Conservation (phyloP, 2,888 invertebrate species). For the Psylliodes chrysocephalus region DNA sequence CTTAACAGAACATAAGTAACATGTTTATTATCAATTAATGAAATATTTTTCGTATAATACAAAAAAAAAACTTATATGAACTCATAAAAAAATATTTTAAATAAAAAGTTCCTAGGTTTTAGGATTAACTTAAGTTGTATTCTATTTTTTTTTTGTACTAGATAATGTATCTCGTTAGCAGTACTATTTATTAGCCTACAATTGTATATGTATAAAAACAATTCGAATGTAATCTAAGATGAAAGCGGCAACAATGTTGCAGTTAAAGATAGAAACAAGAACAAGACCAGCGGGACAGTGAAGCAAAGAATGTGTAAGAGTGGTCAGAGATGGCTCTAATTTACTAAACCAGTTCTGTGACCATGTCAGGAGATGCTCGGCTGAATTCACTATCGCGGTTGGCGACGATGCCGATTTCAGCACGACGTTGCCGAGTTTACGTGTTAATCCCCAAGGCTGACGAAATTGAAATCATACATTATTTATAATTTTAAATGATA, state of each 20-base stretch:
- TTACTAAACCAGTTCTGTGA: constrained; percentile 64
- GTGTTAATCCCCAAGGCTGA: neutral
- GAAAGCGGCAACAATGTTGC: constrained; percentile 39
- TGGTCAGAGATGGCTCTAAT: constrained; percentile 62
- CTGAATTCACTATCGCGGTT: constrained; percentile 52
- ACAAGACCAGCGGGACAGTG: constrained; percentile 61
- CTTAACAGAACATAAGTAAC: no score
- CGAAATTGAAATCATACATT: neutral
- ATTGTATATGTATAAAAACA: no score
- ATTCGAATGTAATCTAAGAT: neutral
- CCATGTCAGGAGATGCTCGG: constrained; percentile 63
- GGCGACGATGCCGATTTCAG: constrained; percentile 20
- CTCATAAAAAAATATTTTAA: no score
- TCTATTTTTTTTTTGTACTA: no score
- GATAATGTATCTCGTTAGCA: no score
- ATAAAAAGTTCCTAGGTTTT: no score
- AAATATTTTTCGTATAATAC: no score
- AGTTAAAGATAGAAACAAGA: constrained; percentile 58
- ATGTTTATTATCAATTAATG: no score
- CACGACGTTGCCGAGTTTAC: constrained; percentile 13
- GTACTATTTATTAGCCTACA: no score
- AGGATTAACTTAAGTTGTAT: no score
- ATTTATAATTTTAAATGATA: no score
- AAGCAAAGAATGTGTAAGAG: constrained; percentile 53
- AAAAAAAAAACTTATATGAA: no score